Percentiles rank a stretch among this genome's conserved stretches.
Conservation (phyloP, 37 sponge, comb jelly and placozoan species). For the Oscarella lobularis region DNA sequence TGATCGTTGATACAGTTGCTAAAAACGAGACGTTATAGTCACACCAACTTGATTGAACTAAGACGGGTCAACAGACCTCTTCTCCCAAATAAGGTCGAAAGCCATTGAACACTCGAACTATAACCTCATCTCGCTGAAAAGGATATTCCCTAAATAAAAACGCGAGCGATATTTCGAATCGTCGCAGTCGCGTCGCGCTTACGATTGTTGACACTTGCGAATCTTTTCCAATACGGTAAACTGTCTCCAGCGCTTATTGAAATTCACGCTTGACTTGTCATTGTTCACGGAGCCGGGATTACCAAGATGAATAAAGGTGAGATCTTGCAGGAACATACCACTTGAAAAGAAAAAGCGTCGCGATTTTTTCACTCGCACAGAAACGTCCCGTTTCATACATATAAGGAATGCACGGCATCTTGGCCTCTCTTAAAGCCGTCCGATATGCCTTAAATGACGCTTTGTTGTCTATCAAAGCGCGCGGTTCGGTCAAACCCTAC, state of each 20-base stretch:
- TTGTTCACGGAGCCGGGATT: constrained; percentile 6
- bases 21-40: too few relatives aligned
- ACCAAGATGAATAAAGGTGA: constrained; percentile 30
- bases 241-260: constrained; percentile 30
- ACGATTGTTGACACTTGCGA: constrained; percentile 9
- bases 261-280: constrained; percentile 18
- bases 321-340: constrained; percentile 26
- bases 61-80: not conserved
- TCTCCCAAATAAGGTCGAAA: not conserved
- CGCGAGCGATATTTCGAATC: not conserved
- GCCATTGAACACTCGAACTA: not conserved
- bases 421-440: constrained; percentile 54
- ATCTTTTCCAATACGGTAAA: constrained; percentile 21
- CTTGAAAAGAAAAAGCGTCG: not conserved
- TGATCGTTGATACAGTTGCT: not conserved
- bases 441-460: constrained; percentile 81
- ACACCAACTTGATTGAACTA: too few relatives aligned
- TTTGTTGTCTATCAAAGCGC: constrained; percentile 59
- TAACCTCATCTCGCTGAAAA: not conserved
- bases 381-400: constrained; percentile 38
- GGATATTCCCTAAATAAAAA: not conserved
- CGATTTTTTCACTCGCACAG: not conserved
- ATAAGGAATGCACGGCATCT: constrained; percentile 84
- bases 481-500: constrained; percentile 68
- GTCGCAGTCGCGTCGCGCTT: not conserved